These are phyloP conservation scores for Apamea sordens DNA, from an alignment of 2,888 invertebrate species.

Conservation along the genomic window DNA sequence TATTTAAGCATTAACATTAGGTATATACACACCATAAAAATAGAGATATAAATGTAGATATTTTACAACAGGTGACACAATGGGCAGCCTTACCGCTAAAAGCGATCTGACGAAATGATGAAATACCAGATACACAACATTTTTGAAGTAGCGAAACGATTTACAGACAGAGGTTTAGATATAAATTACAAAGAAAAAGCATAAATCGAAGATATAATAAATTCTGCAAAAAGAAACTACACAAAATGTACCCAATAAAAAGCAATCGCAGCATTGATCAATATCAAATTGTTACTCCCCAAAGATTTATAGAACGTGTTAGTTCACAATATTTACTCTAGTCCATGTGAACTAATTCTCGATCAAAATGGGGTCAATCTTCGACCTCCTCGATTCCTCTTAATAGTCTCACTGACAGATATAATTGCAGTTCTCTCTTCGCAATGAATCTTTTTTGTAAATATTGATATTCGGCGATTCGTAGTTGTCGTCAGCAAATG, in stretches of 20 bases:
- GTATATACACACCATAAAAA: too few species aligned
- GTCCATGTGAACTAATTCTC: constrained; percentile 51
- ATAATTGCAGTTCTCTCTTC: constrained; percentile 50
- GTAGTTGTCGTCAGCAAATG: constrained; percentile 30
- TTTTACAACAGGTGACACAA: too few species aligned
- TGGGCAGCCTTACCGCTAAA: too few species aligned
- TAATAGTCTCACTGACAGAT: constrained; percentile 41
- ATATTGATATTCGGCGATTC: constrained; percentile 39
- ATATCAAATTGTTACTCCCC: constrained; percentile 15
- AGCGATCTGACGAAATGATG: too few species aligned
- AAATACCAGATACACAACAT: background rate
- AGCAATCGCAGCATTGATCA: constrained; percentile 22
- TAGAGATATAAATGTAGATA: too few species aligned
- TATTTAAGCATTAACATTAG: constrained; percentile 22
- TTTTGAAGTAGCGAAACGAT: background rate
- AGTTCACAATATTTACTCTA: constrained; percentile 54
- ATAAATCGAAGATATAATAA: background rate
- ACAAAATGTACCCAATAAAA: constrained; percentile 14
- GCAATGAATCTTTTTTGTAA: constrained; percentile 44
- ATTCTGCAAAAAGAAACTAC: background rate
- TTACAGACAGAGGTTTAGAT: background rate
- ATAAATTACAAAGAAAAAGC: background rate
- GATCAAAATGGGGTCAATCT: constrained; percentile 43
- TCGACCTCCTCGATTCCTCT: constrained; percentile 36
- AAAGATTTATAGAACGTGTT: constrained; percentile 34